A percentile compares a stretch with the other conserved stretches of the same genome.
phyloP scores from a whole-genome alignment of 2,113 vertebrate species.

The Elgaria multicarinata region DNA sequence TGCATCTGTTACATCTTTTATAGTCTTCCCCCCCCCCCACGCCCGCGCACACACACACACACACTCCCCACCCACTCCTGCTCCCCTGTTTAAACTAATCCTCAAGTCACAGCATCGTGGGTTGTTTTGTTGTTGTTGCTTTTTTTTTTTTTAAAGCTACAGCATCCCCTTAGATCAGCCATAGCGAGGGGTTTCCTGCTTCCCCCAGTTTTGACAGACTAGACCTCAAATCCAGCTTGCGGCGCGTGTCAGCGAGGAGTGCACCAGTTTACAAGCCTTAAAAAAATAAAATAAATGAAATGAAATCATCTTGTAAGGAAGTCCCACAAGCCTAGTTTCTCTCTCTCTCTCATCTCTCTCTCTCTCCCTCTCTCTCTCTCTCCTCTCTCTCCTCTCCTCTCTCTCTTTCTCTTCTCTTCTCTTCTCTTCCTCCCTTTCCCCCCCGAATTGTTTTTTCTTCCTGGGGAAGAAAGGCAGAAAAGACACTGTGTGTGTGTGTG shows the following conservation, averaged over 20 bases:
- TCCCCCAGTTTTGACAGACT: conserved; percentile 81
- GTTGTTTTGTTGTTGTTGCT: not conserved
- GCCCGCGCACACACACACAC: not conserved
- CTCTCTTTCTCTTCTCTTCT: not conserved
- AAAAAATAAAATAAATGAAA: conserved; percentile 40
- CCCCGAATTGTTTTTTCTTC: conserved; percentile 66
- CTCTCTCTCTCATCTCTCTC: not conserved
- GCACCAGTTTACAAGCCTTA: conserved; percentile 77
- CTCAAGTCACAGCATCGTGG: conserved; percentile 71
- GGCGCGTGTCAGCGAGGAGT: conserved; percentile 47
- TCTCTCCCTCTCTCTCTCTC: not conserved
- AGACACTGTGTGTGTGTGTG: too few relatives aligned
- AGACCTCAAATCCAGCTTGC: conserved; percentile 67
- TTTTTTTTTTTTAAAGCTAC: conserved; percentile 63
- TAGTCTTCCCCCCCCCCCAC: conserved; percentile 56
- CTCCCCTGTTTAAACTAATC: conserved; percentile 83
- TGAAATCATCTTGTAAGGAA: conserved; percentile 68
- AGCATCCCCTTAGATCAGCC: conserved; percentile 73
- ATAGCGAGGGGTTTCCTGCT: conserved; percentile 64
- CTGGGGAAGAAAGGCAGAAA: conserved; percentile 40
- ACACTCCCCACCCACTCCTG: not conserved
- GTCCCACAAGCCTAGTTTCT: conserved; percentile 68
- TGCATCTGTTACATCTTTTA: conserved; percentile 89
- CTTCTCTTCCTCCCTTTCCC: not conserved
- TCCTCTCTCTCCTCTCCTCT: not conserved